Base-by-base conservation (phyloP, 2,113 vertebrate genomes). In the Octodon degus region DNA sequence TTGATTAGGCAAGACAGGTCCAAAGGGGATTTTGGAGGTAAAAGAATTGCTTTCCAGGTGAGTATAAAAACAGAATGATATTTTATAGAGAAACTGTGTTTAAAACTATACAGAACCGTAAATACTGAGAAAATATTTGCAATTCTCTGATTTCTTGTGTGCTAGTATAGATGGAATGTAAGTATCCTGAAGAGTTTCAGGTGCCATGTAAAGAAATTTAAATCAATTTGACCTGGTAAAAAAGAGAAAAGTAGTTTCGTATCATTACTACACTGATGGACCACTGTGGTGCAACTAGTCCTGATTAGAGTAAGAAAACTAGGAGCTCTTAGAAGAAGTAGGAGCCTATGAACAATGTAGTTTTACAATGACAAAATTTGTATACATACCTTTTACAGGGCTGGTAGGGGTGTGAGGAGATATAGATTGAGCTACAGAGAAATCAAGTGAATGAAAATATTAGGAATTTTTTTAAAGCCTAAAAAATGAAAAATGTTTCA, bases 371-470 rank as follows among this genome's bases (percentile, higher is more conserved):
- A 92, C 9, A 24, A 80, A 63, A 65, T 82, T 53, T 86, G 11
- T 70, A 40, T 55, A 76, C 79, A 34, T n/a, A 76, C 22, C 30
- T 74, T 76, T 90, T 58, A 20, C 12, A 80, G 43, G 1, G 1
- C 55, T 47, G 17, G 24, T 74, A 74, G n/a, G 27, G 4, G 37
- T 58, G 8, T 83, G 67, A 53, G 14, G 27, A 68, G 25, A 80
- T 70, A 32, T 47, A 67, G 32, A 12, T 32, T 58, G 34, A 84
- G 50, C 20, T 77, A 53, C 4, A 24, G 60, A 81, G 55, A 93
- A 93, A 81, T 27, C 30, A 84, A 81, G 14, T 37, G 70, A 68
- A 70, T 89, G n/a, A 70, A 93, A 93, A 63, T 60, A 30, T 43
- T 80, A 83, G 25, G 7, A 19, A 79, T 37, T 70, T 85, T 62